Conservation (phyloP, 2,888 invertebrate genomes). For the Hymenopus coronatus region DNA sequence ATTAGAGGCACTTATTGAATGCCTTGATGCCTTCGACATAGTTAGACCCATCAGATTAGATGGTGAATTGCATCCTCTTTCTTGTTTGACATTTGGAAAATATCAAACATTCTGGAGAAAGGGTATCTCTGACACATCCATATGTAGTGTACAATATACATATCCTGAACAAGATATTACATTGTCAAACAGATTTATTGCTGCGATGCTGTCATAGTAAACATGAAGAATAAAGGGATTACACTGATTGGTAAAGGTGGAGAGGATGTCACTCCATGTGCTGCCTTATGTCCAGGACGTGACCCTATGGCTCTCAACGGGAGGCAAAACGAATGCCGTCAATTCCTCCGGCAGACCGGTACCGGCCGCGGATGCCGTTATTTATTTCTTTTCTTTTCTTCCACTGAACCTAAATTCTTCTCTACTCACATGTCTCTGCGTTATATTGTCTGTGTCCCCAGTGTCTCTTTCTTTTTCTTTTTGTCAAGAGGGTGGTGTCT, state of each 20-base stretch:
- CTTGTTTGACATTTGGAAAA: no score
- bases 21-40: no score
- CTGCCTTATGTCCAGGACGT: not conserved
- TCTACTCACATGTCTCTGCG: slow-evolving; percentile 5
- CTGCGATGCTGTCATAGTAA: not conserved
- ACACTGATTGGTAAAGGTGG: not conserved
- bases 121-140: not conserved
- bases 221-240: not conserved
- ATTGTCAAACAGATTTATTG: not conserved
- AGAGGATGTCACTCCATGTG: not conserved
- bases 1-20: no score
- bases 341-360: not conserved
- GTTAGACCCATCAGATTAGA: no score
- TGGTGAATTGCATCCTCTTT: no score
- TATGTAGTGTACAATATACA: not conserved
- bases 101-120: no score
- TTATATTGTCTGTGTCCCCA: slow-evolving; percentile 2
- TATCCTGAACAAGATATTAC: not conserved
- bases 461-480: not conserved
- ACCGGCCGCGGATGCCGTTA: not conserved
- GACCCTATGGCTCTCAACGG: slow-evolving; percentile 2
- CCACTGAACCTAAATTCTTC: not conserved
- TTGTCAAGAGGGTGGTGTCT: not conserved
- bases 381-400: slow-evolving; percentile 16
- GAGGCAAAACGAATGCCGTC: slow-evolving; percentile 19